Percentiles rank a stretch among this genome's conserved stretches.
These are phyloP conservation scores for Caenorhabditis sp. DNA, from an alignment of 2,888 invertebrate genomes.

Conservation along the genomic window DNA sequence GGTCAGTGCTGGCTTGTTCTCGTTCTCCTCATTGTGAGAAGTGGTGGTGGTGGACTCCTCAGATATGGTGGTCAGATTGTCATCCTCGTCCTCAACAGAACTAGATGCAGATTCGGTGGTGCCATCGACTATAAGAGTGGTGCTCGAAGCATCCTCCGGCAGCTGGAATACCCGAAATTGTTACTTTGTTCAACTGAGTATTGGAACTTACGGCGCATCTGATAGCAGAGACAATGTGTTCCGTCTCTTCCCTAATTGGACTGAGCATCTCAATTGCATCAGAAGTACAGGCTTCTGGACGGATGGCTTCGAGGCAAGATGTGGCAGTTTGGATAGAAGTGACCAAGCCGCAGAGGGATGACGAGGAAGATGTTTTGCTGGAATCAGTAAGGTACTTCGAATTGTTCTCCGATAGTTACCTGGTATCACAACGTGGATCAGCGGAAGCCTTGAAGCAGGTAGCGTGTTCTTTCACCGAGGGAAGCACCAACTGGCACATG, in stretches of 20 bases:
- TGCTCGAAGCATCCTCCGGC: conserved; percentile 32
- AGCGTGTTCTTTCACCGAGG: conserved; percentile 76
- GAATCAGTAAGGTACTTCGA: background rate
- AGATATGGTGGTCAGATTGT: conserved; percentile 25
- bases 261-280: conserved; percentile 75
- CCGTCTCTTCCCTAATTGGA: conserved; percentile 77
- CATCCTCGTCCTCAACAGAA: conserved; percentile 38
- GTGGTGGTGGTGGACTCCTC: conserved; percentile 36
- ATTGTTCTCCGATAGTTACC: conserved; percentile 25
- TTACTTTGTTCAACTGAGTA: background rate
- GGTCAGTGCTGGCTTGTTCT: conserved; percentile 43
- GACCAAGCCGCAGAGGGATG: conserved; percentile 65
- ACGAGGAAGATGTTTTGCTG: conserved; percentile 42
- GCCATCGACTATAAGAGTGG: conserved; percentile 52
- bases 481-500: conserved; percentile 79
- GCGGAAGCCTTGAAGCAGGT: conserved; percentile 73
- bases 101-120: conserved; percentile 54
- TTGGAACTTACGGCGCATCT: conserved; percentile 62
- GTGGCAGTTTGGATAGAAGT: conserved; percentile 66
- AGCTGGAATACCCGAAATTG: conserved; percentile 41
- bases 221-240: conserved; percentile 74
- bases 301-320: conserved; percentile 64
- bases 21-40: conserved; percentile 1
- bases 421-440: conserved; percentile 59
- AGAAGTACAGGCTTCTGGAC: conserved; percentile 62